These are phyloP conservation scores for Onychostruthus taczanowskii DNA, from an alignment of 2,113 vertebrate species.

Conservation along the genomic window DNA sequence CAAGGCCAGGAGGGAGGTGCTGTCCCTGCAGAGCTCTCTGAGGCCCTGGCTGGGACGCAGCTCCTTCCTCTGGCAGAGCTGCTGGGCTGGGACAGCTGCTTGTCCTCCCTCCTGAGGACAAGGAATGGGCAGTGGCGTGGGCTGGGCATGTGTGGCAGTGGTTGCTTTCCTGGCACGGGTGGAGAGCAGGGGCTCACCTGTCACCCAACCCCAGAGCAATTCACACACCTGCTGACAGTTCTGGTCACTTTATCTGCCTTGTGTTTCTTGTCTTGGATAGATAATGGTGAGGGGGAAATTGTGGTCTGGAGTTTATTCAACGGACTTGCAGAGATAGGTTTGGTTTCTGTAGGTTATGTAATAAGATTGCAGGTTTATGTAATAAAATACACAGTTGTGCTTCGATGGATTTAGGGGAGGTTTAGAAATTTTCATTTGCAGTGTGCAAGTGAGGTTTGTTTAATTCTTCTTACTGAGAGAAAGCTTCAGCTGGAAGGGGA, in stretches of 20 bases:
- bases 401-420: not conserved
- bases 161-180: not conserved
- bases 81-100: not conserved
- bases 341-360: not conserved
- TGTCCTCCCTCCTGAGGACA: not conserved
- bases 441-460: not conserved
- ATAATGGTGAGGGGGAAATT: not conserved
- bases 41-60: not conserved
- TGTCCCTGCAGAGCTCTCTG: not conserved
- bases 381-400: not conserved
- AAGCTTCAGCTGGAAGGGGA: not conserved
- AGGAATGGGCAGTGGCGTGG: not conserved
- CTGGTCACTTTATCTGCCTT: not conserved
- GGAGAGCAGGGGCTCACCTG: not conserved
- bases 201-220: not conserved
- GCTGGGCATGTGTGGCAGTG: not conserved
- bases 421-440: constrained; percentile 6
- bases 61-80: not conserved
- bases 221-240: not conserved
- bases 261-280: not conserved
- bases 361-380: constrained; percentile 28
- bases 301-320: constrained; percentile 22
- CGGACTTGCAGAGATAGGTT: not conserved
- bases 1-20: not conserved
- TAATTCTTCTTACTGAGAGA: not conserved